Conservation (phyloP, 2,113 vertebrate species). For the Arvicanthis niloticus region DNA sequence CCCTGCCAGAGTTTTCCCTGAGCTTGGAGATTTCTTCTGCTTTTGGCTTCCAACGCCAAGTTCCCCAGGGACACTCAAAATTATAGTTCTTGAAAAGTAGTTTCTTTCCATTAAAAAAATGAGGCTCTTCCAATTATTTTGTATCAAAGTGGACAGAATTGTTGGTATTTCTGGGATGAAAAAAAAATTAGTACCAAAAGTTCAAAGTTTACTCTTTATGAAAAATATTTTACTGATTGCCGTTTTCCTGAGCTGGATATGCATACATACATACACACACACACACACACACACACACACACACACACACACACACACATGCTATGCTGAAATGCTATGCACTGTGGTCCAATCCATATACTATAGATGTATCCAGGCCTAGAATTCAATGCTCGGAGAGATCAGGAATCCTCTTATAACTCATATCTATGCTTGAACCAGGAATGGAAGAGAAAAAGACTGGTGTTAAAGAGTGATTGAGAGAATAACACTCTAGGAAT, state of each 20-base stretch:
- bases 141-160: slow-evolving; percentile 11
- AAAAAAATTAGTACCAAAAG: neutral
- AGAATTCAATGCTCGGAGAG: neutral
- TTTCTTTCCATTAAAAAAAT: slow-evolving; percentile 30
- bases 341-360: neutral
- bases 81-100: slow-evolving; percentile 66
- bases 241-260: neutral
- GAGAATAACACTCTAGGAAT: neutral
- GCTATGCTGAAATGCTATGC: neutral
- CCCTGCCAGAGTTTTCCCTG: neutral
- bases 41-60: slow-evolving; percentile 22
- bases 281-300: too few species aligned
- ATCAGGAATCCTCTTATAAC: slow-evolving; percentile 10
- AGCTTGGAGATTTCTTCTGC: slow-evolving; percentile 61
- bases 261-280: too few species aligned
- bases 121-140: slow-evolving; percentile 16
- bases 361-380: neutral
- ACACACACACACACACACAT: too few species aligned
- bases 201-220: slow-evolving; percentile 18
- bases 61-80: slow-evolving; percentile 36
- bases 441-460: neutral
- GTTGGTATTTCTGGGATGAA: slow-evolving; percentile 20
- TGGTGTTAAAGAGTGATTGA: neutral
- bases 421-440: slow-evolving; percentile 22
- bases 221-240: slow-evolving; percentile 30